phyloP scores from a whole-genome alignment of 2,888 invertebrate species.

The Dendrolimus houi region DNA sequence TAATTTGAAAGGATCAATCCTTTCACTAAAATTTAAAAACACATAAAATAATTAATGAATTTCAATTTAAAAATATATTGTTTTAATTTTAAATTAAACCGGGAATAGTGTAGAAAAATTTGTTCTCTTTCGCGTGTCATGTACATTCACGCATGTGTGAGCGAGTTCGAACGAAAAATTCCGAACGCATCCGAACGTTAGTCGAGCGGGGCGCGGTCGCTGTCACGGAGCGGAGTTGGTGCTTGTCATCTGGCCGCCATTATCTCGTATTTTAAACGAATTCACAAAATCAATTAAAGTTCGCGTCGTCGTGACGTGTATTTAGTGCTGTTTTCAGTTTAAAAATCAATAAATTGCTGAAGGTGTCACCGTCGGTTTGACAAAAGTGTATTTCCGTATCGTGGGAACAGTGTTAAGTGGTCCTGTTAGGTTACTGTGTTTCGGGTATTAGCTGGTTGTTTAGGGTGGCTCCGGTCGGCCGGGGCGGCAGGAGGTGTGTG shows the following conservation, averaged over 20 bases:
- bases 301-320: slow-evolving; percentile 55
- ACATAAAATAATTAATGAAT: too few species aligned
- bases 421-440: slow-evolving; percentile 64
- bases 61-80: too few species aligned
- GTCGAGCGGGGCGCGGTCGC: slow-evolving; percentile 78
- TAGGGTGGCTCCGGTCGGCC: slow-evolving; percentile 67
- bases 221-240: slow-evolving; percentile 76
- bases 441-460: slow-evolving; percentile 56
- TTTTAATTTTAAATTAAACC: background rate
- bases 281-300: slow-evolving; percentile 70
- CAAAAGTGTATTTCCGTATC: slow-evolving; percentile 26
- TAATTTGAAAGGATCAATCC: too few species aligned
- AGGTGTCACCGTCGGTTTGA: slow-evolving; percentile 24
- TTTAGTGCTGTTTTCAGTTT: slow-evolving; percentile 41
- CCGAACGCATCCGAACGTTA: slow-evolving; percentile 72
- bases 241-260: slow-evolving; percentile 78
- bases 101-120: slow-evolving; percentile 9
- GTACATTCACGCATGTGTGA: slow-evolving; percentile 68
- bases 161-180: slow-evolving; percentile 64
- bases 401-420: slow-evolving; percentile 57
- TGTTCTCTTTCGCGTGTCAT: slow-evolving; percentile 51
- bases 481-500: slow-evolving; percentile 62
- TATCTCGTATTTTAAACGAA: slow-evolving; percentile 76
- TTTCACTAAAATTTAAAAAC: too few species aligned
- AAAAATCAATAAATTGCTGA: slow-evolving; percentile 30